Evolutionary conservation across 2,888 invertebrate species (phyloP).

Genomic region (Agriopis marginaria): DNA sequence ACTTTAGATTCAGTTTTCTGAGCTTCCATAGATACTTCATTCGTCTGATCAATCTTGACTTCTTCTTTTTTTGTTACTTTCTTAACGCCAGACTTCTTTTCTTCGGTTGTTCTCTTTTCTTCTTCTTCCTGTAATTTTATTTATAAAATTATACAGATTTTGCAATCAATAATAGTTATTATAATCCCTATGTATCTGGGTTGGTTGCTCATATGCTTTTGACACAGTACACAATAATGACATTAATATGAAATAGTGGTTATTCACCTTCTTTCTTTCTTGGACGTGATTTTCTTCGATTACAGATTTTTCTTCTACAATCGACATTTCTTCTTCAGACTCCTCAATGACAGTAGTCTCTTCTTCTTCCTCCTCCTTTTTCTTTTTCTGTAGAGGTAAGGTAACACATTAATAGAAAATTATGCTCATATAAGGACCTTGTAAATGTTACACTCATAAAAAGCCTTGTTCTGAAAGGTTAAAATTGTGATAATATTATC

Average conservation of each 20-base stretch:
- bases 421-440: background rate
- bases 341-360: conserved; percentile 80
- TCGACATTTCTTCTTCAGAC: conserved; percentile 83
- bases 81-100: conserved; percentile 70
- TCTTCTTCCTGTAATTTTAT: conserved; percentile 48
- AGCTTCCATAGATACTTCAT: conserved; percentile 49
- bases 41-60: conserved; percentile 57
- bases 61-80: conserved; percentile 75
- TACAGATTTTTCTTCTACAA: conserved; percentile 79
- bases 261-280: conserved; percentile 75
- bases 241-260: conserved; percentile 15
- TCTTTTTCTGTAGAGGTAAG: conserved; percentile 75
- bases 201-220: background rate
- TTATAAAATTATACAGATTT: background rate
- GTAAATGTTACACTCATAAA: background rate
- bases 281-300: conserved; percentile 84
- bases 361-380: conserved; percentile 81
- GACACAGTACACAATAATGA: background rate
- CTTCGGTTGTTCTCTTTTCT: conserved; percentile 52
- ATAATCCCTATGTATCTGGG: too few relatives aligned
- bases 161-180: background rate
- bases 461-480: background rate
- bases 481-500: background rate
- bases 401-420: background rate
- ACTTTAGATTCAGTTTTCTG: conserved; percentile 69